A percentile compares a stretch with the other conserved stretches of the same genome.
Evolutionary conservation across 2,113 vertebrate species (phyloP).

Genomic region (Rhinolophus sinicus): DNA sequence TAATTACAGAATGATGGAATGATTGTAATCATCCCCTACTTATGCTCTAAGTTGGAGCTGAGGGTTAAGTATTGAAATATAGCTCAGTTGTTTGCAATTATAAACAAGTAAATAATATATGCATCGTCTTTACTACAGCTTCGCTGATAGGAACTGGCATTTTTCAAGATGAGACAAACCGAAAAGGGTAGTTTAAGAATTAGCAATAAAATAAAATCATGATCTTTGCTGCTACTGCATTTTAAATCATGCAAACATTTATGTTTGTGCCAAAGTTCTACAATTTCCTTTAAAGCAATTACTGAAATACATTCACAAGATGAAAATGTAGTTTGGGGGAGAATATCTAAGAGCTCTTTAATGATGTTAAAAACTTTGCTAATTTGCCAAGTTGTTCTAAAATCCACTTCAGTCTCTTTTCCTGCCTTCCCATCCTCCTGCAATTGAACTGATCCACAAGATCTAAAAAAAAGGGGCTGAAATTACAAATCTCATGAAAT

Average conservation of each 20-base stretch:
- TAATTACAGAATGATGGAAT: conserved; percentile 62
- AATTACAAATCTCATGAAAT: not conserved
- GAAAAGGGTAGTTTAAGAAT: conserved; percentile 81
- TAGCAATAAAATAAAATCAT: conserved; percentile 75
- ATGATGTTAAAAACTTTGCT: conserved; percentile 75
- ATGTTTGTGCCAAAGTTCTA: conserved; percentile 73
- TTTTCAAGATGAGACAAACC: conserved; percentile 68
- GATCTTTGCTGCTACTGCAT: conserved; percentile 66
- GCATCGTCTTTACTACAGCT: conserved; percentile 64
- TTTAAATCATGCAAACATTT: conserved; percentile 80
- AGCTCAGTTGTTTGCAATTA: conserved; percentile 69
- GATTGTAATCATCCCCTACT: conserved; percentile 63
- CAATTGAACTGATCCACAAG: conserved; percentile 37
- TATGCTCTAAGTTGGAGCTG: conserved; percentile 46
- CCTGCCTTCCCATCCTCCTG: conserved; percentile 47
- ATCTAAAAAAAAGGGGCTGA: not conserved
- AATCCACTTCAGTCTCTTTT: conserved; percentile 64
- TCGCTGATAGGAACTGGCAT: conserved; percentile 1
- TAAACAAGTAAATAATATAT: conserved; percentile 74
- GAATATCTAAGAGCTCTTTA: conserved; percentile 73
- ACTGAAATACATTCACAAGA: conserved; percentile 74
- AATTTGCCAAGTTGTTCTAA: conserved; percentile 73
- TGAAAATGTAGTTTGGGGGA: conserved; percentile 71
- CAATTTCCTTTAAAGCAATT: conserved; percentile 77
- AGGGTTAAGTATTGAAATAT: conserved; percentile 56